Evolutionary conservation across 2,888 invertebrate genomes (phyloP).

Genomic region (Callinectes sapidus): DNA sequence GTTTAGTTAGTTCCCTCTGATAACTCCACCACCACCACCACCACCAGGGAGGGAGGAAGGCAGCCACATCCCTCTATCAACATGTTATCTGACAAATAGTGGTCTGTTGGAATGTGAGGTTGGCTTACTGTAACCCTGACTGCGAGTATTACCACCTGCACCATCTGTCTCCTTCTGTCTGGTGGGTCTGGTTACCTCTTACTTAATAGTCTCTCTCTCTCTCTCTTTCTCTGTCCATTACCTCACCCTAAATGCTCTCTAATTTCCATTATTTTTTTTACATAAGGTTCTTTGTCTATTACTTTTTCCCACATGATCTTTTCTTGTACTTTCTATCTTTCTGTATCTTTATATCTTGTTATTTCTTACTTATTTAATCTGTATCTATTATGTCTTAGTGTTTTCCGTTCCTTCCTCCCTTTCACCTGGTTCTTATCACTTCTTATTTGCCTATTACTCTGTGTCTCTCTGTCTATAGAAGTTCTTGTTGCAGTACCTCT

Average conservation of each 20-base stretch:
- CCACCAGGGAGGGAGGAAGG: too few relatives aligned
- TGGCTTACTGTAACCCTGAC: neutral
- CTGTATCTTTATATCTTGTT: neutral
- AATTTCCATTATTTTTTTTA: neutral
- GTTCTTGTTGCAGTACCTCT: too few relatives aligned
- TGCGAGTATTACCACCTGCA: neutral
- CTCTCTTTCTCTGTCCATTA: neutral
- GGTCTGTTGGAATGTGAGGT: neutral
- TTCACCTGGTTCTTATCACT: too few relatives aligned
- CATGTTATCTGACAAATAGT: neutral
- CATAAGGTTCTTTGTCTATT: neutral
- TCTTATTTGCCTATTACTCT: neutral
- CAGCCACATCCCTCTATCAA: neutral
- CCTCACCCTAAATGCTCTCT: neutral
- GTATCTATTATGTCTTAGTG: neutral
- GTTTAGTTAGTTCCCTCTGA: neutral
- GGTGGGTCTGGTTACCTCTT: too few relatives aligned
- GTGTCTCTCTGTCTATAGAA: neutral
- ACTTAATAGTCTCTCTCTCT: neutral
- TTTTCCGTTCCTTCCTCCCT: neutral
- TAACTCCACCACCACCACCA: neutral
- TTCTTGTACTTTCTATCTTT: neutral
- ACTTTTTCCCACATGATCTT: too few relatives aligned
- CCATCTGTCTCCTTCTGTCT: neutral
- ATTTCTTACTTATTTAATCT: too few relatives aligned